Percentiles rank a stretch among this genome's conserved stretches.
These are phyloP conservation scores for Marronus borbonicus DNA, from an alignment of 2,888 invertebrate genomes.

Conservation along the genomic window DNA sequence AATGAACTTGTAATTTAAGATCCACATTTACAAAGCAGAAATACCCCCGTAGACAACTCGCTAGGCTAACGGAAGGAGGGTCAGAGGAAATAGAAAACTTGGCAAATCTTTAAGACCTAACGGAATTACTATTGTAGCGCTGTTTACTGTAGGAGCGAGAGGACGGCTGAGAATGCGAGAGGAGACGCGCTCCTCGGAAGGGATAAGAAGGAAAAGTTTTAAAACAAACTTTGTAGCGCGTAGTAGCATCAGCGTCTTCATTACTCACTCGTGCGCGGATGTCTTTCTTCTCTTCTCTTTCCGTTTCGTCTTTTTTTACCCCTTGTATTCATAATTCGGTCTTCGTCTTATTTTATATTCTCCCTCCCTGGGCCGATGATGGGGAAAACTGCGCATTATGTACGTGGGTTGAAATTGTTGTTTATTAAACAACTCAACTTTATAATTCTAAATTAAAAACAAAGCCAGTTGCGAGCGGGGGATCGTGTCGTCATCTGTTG, in stretches of 20 bases:
- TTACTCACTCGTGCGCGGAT: constrained; percentile 13
- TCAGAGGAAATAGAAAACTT: constrained; percentile 11
- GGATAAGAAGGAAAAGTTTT: constrained; percentile 24
- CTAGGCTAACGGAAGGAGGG: not conserved
- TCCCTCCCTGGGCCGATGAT: no score
- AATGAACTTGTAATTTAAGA: no score
- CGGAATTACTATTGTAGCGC: constrained; percentile 62
- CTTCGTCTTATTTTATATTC: no score
- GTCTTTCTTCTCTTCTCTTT: not conserved
- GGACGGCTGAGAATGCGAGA: not conserved
- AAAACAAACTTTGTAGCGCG: constrained; percentile 44
- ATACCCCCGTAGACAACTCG: not conserved
- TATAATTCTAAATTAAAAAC: no score
- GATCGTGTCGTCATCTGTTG: no score
- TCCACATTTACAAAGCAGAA: not conserved
- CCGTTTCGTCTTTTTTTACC: not conserved
- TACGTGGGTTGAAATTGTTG: no score
- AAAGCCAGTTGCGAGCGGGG: no score
- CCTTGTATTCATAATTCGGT: no score
- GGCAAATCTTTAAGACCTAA: constrained; percentile 56
- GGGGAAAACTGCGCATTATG: no score
- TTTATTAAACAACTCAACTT: no score
- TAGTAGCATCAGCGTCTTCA: constrained; percentile 15
- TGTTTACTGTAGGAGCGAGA: not conserved
- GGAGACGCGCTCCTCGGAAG: not conserved